These are phyloP conservation scores for Chaetoderma sp. DNA, from an alignment of 2,888 invertebrate genomes.

Conservation along the genomic window DNA sequence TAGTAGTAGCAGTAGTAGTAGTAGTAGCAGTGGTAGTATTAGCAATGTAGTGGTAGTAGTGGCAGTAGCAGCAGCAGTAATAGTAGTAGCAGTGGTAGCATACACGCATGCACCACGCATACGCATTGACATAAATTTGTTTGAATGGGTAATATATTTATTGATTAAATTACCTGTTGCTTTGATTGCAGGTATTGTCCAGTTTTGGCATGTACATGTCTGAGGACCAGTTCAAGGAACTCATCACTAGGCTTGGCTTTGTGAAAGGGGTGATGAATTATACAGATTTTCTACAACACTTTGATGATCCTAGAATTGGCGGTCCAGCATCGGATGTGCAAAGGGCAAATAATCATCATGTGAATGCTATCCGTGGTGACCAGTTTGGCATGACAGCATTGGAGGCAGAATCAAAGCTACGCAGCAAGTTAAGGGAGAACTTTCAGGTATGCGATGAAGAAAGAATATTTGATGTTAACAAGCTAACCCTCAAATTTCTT, in stretches of 20 bases:
- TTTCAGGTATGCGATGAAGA: slow-evolving; percentile 55
- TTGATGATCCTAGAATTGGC: slow-evolving; percentile 55
- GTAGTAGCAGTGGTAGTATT: no score
- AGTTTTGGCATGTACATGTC: slow-evolving; percentile 56
- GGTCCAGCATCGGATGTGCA: slow-evolving; percentile 43
- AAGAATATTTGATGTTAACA: background rate
- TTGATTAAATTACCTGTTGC: no score
- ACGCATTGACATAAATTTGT: no score
- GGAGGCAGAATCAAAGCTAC: slow-evolving; percentile 55
- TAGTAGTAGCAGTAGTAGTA: no score
- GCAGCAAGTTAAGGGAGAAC: slow-evolving; percentile 62
- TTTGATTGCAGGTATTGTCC: slow-evolving; percentile 56
- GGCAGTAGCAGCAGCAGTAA: no score
- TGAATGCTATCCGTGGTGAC: slow-evolving; percentile 64
- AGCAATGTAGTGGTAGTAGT: no score
- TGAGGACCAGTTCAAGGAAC: slow-evolving; percentile 58
- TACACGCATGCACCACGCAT: no score
- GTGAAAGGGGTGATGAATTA: slow-evolving; percentile 58
- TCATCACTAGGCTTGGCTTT: slow-evolving; percentile 55
- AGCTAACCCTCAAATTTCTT: no score
- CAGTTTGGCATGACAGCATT: slow-evolving; percentile 59
- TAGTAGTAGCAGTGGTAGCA: no score
- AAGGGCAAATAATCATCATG: slow-evolving; percentile 58
- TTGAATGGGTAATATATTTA: no score
- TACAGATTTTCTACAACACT: slow-evolving; percentile 58